Evolutionary conservation across 1,140 invertebrate genomes (phyloP).

Genomic region (Ceratosolen fusciceps): DNA sequence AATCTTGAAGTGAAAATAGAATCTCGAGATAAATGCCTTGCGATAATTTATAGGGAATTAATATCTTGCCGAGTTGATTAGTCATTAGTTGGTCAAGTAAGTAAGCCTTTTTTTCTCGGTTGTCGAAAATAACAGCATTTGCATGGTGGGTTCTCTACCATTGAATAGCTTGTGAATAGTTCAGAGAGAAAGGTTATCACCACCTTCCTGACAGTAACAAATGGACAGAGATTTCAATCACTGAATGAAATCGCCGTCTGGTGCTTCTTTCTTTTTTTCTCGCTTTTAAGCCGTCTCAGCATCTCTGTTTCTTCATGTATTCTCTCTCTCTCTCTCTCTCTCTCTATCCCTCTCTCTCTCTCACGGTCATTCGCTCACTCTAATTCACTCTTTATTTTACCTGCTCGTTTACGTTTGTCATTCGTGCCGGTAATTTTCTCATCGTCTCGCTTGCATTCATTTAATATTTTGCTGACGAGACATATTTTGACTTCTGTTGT

Average conservation of each 20-base stretch:
- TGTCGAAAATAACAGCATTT: constrained; percentile 67
- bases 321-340: background rate
- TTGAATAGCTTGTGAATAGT: constrained; percentile 64
- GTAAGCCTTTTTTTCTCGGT: constrained; percentile 38
- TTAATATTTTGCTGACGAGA: constrained; percentile 53
- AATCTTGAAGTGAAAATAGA: constrained; percentile 53
- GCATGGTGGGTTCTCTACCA: constrained; percentile 43
- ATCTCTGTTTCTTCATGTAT: background rate
- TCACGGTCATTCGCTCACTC: constrained; percentile 21
- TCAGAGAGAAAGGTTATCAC: constrained; percentile 70
- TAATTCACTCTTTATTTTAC: constrained; percentile 25
- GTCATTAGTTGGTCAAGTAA: constrained; percentile 58
- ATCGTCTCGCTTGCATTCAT: constrained; percentile 51
- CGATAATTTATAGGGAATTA: constrained; percentile 69
- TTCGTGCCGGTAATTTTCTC: constrained; percentile 53
- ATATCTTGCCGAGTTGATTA: constrained; percentile 67
- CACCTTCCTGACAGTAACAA: constrained; percentile 77
- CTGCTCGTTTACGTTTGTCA: constrained; percentile 56
- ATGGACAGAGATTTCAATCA: constrained; percentile 76
- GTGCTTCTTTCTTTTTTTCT: constrained; percentile 51
- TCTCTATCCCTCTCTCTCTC: constrained; percentile 11
- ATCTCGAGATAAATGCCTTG: constrained; percentile 54
- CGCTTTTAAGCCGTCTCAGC: constrained; percentile 33
- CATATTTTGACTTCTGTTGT: constrained; percentile 65
- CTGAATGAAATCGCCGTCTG: constrained; percentile 72